Evolutionary conservation across 2,888 invertebrate genomes (phyloP).

Genomic region (Drosophila cracens): DNA sequence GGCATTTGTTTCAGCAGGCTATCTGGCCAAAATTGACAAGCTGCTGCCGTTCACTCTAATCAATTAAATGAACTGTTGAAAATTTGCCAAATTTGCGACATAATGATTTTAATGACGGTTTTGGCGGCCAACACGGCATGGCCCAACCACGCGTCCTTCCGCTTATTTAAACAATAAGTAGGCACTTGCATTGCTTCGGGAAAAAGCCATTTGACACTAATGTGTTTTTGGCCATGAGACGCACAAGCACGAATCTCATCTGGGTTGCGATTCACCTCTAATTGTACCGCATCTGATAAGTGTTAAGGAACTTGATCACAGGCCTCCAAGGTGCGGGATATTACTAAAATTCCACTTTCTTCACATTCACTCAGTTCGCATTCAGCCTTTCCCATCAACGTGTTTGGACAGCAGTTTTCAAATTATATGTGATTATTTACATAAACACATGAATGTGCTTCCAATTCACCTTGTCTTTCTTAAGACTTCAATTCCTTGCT

Average conservation of each 20-base stretch:
- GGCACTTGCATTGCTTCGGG: constrained; percentile 10
- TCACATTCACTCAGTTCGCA: not conserved
- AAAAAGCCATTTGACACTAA: constrained; percentile 65
- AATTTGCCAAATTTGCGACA: constrained; percentile 73
- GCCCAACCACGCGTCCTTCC: constrained; percentile 56
- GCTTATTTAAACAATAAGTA: constrained; percentile 73
- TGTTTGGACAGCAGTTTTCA: constrained; percentile 1
- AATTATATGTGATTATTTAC: not conserved
- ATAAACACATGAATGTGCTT: constrained; percentile 4
- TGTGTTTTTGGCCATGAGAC: constrained; percentile 66
- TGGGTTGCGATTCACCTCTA: not conserved
- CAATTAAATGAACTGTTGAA: constrained; percentile 81
- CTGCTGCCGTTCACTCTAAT: constrained; percentile 63
- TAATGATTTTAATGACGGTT: constrained; percentile 64
- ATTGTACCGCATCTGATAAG: constrained; percentile 11
- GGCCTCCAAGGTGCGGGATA: constrained; percentile 18
- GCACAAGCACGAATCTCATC: constrained; percentile 12
- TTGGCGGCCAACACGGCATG: constrained; percentile 5
- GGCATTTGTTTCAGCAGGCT: constrained; percentile 57
- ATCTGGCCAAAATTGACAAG: constrained; percentile 55
- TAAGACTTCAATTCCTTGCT: constrained; percentile 4
- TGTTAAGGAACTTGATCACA: constrained; percentile 61
- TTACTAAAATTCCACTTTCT: constrained; percentile 7
- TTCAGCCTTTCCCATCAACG: constrained; percentile 9
- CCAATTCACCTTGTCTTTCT: constrained; percentile 33